A percentile compares a stretch with the other conserved stretches of the same genome.
These are phyloP conservation scores for Hyposoter dolosus DNA, from an alignment of 2,888 invertebrate genomes.

Conservation along the genomic window DNA sequence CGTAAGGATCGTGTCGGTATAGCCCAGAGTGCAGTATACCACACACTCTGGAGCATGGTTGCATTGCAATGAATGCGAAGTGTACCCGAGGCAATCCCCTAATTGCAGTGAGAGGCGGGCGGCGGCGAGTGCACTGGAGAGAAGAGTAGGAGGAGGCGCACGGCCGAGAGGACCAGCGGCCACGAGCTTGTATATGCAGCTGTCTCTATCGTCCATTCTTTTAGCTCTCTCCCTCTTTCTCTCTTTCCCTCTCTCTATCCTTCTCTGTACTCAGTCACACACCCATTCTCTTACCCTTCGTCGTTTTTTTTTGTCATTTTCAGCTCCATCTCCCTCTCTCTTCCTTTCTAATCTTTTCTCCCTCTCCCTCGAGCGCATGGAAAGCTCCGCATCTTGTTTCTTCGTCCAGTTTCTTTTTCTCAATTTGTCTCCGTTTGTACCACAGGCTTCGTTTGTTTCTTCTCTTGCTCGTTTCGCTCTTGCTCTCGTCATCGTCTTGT, in stretches of 20 bases:
- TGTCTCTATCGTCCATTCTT: constrained; percentile 46
- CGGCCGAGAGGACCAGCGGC: constrained; percentile 64
- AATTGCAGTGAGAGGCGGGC: constrained; percentile 75
- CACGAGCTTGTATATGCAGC: constrained; percentile 54
- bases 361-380: constrained; percentile 11
- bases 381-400: not conserved
- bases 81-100: constrained; percentile 80
- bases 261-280: constrained; percentile 36
- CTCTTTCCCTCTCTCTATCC: constrained; percentile 83
- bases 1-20: constrained; percentile 62
- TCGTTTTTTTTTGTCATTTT: constrained; percentile 24
- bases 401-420: not conserved
- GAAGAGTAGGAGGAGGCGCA: constrained; percentile 81
- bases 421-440: constrained; percentile 12
- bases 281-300: constrained; percentile 41
- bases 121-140: constrained; percentile 54
- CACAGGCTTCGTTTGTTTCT: constrained; percentile 20
- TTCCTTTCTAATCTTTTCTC: constrained; percentile 33
- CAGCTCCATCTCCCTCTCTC: constrained; percentile 14
- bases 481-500: constrained; percentile 12
- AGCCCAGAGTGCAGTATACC: constrained; percentile 37
- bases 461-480: constrained; percentile 41
- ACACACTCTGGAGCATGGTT: constrained; percentile 70
- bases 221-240: constrained; percentile 73
- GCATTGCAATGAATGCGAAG: constrained; percentile 79